Evolutionary conservation across 2,113 vertebrate genomes (phyloP).

Genomic region (Dasyornis broadbenti): DNA sequence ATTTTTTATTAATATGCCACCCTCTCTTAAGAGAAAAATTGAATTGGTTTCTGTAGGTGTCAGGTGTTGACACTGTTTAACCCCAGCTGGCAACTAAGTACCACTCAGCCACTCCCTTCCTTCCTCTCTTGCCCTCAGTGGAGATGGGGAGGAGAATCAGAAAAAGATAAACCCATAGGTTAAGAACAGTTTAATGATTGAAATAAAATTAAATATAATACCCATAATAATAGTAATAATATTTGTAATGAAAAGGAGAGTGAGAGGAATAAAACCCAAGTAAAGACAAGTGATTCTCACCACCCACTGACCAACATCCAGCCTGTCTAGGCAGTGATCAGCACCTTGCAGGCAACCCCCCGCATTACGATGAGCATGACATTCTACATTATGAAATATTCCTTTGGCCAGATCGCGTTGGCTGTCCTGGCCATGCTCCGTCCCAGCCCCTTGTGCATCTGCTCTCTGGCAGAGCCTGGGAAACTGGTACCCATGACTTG

Average conservation of each 20-base stretch:
- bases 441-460: neutral
- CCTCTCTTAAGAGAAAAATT: neutral
- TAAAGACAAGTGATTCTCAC: neutral
- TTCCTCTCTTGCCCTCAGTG: neutral
- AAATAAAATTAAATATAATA: neutral
- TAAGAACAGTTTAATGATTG: neutral
- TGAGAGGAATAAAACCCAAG: neutral
- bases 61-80: neutral
- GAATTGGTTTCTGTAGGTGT: neutral
- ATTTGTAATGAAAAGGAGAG: neutral
- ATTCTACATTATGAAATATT: neutral
- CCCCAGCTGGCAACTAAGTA: neutral
- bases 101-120: neutral
- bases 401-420: neutral
- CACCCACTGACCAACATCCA: neutral
- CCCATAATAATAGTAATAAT: neutral
- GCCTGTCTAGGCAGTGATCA: neutral
- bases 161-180: neutral
- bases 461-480: neutral
- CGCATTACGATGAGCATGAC: too few relatives aligned
- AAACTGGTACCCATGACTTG: neutral
- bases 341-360: neutral
- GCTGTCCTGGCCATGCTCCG: neutral
- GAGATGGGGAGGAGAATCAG: neutral
- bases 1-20: neutral